These are phyloP conservation scores for Pipra filicauda DNA, from an alignment of 2,113 vertebrate species.

Conservation along the genomic window DNA sequence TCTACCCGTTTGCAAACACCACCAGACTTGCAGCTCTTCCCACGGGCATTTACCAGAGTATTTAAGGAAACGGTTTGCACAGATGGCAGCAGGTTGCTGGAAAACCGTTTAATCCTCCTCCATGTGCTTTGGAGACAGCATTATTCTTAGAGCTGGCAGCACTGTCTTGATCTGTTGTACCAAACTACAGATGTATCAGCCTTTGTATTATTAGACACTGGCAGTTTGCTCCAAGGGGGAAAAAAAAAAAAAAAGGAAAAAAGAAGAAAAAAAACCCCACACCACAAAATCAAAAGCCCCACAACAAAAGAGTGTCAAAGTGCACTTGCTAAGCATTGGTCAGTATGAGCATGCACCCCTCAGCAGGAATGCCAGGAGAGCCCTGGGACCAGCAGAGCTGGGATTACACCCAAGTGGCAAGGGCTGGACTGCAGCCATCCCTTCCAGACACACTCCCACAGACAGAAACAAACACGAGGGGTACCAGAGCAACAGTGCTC, in stretches of 20 bases:
- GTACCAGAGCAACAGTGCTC: rapidly evolving
- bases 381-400: background rate
- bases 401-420: background rate
- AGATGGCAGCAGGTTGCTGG: conserved; percentile 60
- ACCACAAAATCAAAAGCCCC: background rate
- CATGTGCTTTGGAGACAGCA: background rate
- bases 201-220: background rate
- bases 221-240: background rate
- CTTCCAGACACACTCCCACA: background rate
- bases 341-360: rapidly evolving
- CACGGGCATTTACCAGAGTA: background rate
- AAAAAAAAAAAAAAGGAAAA: too few species aligned
- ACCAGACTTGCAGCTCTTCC: background rate
- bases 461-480: background rate
- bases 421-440: background rate
- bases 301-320: background rate
- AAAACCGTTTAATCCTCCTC: conserved; percentile 21
- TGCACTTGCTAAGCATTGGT: background rate
- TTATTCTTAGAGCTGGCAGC: conserved; percentile 17
- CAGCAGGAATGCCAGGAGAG: background rate
- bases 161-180: conserved; percentile 25
- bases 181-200: conserved; percentile 11
- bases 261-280: too few species aligned
- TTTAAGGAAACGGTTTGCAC: background rate
- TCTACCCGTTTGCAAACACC: background rate